phyloP scores from a whole-genome alignment of 1,140 invertebrate species.

The Drosophila lacteicornis region DNA sequence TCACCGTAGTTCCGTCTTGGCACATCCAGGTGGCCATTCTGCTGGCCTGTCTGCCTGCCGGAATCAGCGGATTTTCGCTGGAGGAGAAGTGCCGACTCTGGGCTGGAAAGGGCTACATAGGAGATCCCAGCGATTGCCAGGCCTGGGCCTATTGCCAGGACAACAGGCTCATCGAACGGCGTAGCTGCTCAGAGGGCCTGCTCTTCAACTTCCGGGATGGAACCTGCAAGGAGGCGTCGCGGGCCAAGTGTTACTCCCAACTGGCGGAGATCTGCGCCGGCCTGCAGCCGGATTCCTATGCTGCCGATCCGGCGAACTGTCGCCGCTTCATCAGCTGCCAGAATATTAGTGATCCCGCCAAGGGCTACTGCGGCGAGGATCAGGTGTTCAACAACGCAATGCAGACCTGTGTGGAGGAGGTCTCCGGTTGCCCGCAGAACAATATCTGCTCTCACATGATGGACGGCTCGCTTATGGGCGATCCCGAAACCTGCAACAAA shows the following conservation, averaged over 20 bases:
- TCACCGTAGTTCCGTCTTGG: constrained; percentile 38
- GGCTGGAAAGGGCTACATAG: constrained; percentile 37
- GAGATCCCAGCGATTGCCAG: constrained; percentile 43
- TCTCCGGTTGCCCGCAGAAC: constrained; percentile 42
- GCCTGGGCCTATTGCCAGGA: constrained; percentile 50
- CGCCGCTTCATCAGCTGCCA: constrained; percentile 23
- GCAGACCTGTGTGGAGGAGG: constrained; percentile 37
- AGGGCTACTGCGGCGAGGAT: constrained; percentile 5
- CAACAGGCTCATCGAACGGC: constrained; percentile 7
- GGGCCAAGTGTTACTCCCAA: constrained; percentile 20
- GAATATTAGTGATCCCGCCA: not conserved
- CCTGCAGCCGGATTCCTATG: constrained; percentile 3
- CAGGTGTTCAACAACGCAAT: constrained; percentile 45
- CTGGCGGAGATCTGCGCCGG: constrained; percentile 30
- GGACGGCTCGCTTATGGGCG: constrained; percentile 25
- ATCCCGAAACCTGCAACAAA: constrained; percentile 31
- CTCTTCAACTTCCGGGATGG: constrained; percentile 37
- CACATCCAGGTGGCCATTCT: not conserved
- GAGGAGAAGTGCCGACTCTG: constrained; percentile 39
- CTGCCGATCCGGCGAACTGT: constrained; percentile 43
- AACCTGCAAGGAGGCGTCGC: constrained; percentile 10
- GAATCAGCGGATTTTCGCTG: constrained; percentile 18
- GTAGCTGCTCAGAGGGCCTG: constrained; percentile 13
- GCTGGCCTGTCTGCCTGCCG: not conserved
- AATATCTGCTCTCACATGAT: constrained; percentile 35